Conservation (phyloP, 2,888 invertebrate species). For the Conchocele bisecta region DNA sequence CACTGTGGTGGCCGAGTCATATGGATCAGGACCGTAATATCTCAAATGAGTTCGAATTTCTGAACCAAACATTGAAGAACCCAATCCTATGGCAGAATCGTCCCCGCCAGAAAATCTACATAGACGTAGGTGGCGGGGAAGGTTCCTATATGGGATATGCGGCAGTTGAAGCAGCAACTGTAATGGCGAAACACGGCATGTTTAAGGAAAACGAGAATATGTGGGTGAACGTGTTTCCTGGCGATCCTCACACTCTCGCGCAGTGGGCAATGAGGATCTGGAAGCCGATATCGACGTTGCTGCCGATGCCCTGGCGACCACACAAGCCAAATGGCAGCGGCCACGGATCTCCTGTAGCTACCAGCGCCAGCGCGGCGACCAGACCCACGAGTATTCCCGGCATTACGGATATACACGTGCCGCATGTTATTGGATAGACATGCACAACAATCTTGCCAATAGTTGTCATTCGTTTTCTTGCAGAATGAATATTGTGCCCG, state of each 20-base stretch:
- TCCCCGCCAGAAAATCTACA: conserved; percentile 19
- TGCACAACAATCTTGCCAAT: no score
- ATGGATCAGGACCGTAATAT: no score
- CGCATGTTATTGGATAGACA: no score
- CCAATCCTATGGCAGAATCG: not conserved
- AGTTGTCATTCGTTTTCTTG: no score
- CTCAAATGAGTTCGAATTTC: conserved; percentile 19
- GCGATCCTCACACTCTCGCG: not conserved
- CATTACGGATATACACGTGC: no score
- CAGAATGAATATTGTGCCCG: no score
- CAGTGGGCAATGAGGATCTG: not conserved
- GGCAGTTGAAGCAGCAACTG: conserved; percentile 1
- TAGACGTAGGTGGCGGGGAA: conserved; percentile 33
- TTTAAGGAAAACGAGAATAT: conserved; percentile 26
- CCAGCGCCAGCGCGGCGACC: no score
- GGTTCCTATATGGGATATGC: conserved; percentile 4
- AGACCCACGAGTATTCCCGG: no score
- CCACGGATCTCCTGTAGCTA: no score
- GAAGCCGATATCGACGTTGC: not conserved
- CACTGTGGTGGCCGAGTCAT: conserved; percentile 37
- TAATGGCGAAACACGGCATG: not conserved
- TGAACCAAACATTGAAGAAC: conserved; percentile 19
- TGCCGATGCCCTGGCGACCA: no score
- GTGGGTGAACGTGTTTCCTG: conserved; percentile 25
- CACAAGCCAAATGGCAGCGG: no score